A percentile compares a stretch with the other conserved stretches of the same genome.
Evolutionary conservation across 2,888 invertebrate species (phyloP).

Genomic region (Deilephila elpenor): DNA sequence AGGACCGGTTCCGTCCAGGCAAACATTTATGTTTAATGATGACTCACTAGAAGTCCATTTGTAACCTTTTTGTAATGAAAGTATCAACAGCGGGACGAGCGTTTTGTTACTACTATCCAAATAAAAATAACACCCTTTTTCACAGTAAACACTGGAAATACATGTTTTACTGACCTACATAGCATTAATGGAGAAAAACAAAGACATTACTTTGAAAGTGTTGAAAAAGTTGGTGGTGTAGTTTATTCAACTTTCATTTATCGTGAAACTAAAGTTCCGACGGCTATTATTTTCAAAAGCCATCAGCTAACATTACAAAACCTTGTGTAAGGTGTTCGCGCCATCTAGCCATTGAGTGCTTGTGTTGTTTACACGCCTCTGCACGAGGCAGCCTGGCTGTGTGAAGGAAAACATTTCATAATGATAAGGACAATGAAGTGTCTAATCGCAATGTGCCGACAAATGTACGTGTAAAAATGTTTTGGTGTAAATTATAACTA

Average conservation of each 20-base stretch:
- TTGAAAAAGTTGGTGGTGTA: neutral
- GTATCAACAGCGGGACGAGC: neutral
- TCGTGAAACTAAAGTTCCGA: slow-evolving; percentile 2
- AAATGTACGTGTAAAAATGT: too few relatives aligned
- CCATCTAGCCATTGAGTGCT: slow-evolving; percentile 33
- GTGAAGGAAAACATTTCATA: slow-evolving; percentile 34
- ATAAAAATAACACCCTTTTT: neutral
- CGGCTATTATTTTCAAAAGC: slow-evolving; percentile 30
- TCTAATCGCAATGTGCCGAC: neutral
- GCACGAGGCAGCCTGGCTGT: slow-evolving; percentile 36
- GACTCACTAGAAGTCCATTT: slow-evolving; percentile 45
- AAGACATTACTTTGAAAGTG: slow-evolving; percentile 1
- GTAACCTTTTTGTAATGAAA: slow-evolving; percentile 20
- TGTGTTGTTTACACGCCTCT: slow-evolving; percentile 40
- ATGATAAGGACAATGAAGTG: slow-evolving; percentile 29
- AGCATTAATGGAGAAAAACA: neutral
- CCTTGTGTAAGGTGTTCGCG: slow-evolving; percentile 32
- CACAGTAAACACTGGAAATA: neutral
- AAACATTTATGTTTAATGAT: slow-evolving; percentile 47
- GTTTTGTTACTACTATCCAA: neutral
- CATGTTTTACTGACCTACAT: slow-evolving; percentile 2
- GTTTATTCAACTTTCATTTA: slow-evolving; percentile 8
- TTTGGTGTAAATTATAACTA: too few relatives aligned
- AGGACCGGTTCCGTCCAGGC: slow-evolving; percentile 54
- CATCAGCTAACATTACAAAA: slow-evolving; percentile 34